Base-by-base conservation (phyloP, 2,888 invertebrate species). In the Philopedon plagiatum region DNA sequence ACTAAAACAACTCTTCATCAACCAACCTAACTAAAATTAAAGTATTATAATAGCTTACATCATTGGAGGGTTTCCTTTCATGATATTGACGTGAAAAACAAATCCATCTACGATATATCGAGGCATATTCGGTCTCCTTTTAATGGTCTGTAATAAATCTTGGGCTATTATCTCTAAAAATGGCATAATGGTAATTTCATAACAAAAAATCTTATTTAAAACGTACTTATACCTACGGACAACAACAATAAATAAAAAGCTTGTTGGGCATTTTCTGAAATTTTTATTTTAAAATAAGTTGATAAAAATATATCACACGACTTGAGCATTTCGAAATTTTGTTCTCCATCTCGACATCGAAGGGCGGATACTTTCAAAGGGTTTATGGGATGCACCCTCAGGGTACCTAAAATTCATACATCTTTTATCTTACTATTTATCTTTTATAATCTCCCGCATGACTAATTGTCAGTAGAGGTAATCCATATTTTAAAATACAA, bases 31-130 rank as follows among this genome's bases (percentile, higher is more conserved):
- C 39, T 4, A 46, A 46, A 46, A 3, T 54, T 26, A 29, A 23
- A 54, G 11, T 37, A 2, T 13, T 15, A n/a, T n/a, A n/a, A n/a
- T 7, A 19, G 56, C 84, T 83, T 81, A 85, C 84, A 82, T 83
- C 84, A 85, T 85, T 9, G 81, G 82, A 9, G 84, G 84, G 58
- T 80, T 83, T 73, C 85, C 85, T 79, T 85, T 85, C 49, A 82
- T 83, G 66, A 84, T 84, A 79, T 85, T 85, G 29, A 85, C 84
- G 73, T 85, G 85, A 79, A 85, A 85, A 32, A 85, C 85, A 76
- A 84, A 85, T 74, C 85, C 85, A 78, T 85, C 84, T 21, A 85
- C 84, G 57, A 85, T 84, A 77, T 84, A 85, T 57, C 85, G 77
- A 11, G 85, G 84, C 83, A 84, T 84, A 76, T 84, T 82, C 19